phyloP scores from a whole-genome alignment of 2,888 invertebrate species.

The Dicycla oo region DNA sequence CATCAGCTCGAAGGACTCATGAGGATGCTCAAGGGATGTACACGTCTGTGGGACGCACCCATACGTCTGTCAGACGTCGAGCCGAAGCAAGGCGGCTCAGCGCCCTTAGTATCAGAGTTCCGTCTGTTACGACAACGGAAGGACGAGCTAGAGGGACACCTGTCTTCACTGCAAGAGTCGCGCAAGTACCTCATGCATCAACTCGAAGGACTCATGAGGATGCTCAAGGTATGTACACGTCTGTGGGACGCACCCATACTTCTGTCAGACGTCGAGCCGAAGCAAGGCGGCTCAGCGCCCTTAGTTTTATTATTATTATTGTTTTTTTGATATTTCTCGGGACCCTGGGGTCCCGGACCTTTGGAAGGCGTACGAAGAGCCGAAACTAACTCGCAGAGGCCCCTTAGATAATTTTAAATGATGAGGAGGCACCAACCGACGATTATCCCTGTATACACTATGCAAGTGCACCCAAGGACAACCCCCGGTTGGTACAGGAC shows the following conservation, averaged over 20 bases:
- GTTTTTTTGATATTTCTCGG: too few relatives aligned
- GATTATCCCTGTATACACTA: too few relatives aligned
- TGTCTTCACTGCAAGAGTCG: constrained; percentile 98
- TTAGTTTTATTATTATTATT: too few relatives aligned
- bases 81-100: constrained; percentile 86
- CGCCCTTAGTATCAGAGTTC: constrained; percentile 96
- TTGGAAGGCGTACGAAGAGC: too few relatives aligned
- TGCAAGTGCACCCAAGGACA: too few relatives aligned
- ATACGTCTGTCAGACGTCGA: constrained; percentile 91
- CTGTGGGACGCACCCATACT: background rate
- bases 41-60: background rate
- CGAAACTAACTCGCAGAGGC: too few relatives aligned
- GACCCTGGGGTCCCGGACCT: too few relatives aligned
- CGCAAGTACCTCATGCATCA: constrained; percentile 98
- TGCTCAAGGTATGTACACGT: constrained; percentile 93
- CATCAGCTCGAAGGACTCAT: constrained; percentile 99
- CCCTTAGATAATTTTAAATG: too few relatives aligned
- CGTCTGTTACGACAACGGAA: constrained; percentile 97
- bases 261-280: background rate
- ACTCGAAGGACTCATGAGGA: constrained; percentile 98
- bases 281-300: constrained; percentile 82
- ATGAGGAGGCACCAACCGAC: too few relatives aligned
- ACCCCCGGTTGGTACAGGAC: too few relatives aligned
- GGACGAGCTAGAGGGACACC: constrained; percentile 98
- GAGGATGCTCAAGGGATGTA: constrained; percentile 96